These are phyloP conservation scores for Drosophila watanabei DNA, from an alignment of 1,140 invertebrate genomes.

Conservation along the genomic window DNA sequence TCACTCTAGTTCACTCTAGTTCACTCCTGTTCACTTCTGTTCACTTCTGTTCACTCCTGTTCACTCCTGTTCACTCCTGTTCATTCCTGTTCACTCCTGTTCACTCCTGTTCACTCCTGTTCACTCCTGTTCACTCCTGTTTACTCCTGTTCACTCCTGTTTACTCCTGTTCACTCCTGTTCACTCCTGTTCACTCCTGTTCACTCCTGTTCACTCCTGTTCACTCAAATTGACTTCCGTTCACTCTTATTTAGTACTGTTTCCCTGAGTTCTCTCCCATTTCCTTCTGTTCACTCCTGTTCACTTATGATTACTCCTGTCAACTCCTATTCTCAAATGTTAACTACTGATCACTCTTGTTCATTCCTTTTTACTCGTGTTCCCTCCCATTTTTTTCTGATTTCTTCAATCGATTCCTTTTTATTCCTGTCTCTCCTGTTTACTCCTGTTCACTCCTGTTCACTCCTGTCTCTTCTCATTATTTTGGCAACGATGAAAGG, in stretches of 20 bases:
- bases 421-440: background rate
- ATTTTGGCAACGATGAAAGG: background rate
- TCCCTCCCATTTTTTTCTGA: no score
- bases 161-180: background rate
- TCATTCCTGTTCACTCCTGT: no score
- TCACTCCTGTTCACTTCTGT: no score
- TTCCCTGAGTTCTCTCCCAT: no score
- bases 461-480: conserved; percentile 11
- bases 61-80: background rate
- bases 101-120: background rate
- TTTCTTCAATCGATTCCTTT: background rate
- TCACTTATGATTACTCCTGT: no score
- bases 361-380: no score
- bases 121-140: background rate
- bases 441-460: background rate
- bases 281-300: no score
- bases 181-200: background rate
- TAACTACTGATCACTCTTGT: background rate
- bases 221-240: no score
- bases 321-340: background rate
- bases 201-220: background rate
- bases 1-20: no score
- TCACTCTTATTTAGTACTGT: no score
- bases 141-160: background rate
- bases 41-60: no score